Base-by-base conservation (phyloP, 2,797 vertebrate genomes). In the Podarcis siculus region DNA sequence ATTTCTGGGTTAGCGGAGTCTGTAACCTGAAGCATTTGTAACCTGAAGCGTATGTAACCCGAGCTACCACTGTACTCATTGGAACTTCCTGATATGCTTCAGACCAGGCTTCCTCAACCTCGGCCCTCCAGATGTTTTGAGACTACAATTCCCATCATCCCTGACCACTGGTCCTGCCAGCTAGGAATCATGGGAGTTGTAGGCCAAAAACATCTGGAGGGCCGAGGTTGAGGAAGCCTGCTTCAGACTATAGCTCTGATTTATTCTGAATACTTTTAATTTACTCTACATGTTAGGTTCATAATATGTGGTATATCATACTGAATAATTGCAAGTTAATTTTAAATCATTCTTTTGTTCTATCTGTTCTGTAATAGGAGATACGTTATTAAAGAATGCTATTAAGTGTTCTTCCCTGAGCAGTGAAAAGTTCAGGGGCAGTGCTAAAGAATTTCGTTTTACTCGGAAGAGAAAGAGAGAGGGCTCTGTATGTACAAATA, bases 241-340 rank as follows among this genome's bases (percentile, higher is more conserved):
- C 42, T 55, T 83, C 8, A 61, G 1, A 55, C 45, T 49, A 23
- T 27, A 88, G 8, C 9, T 73, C 30, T 82, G 32, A 87, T 87
- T 87, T 76, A 67, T n/a, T 87, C 27, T 67, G 71, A 87, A 75
- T 82, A 66, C 58, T 49, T 76, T 76, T 76, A 82, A 87, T 76
- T 82, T 76, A 19, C 58, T 37, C 37, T 76, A 55, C 7, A 76
- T 30, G 9, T 77, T 77, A 32, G 27, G 35, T 17, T 82, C 39
- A 82, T 80, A 12, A 86, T 80, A 37, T 82, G 45, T 66, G 58
- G 71, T 66, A 83, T 37, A 82, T 75, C 69, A 10, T 87, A n/a
- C 58, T 75, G 75, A 21, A 87, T 82, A 87, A 87, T 67, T 87
- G 32, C 71, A 82, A 21, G n/a, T 82, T 87, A 76, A 76, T 82